Evolutionary conservation across 2,888 invertebrate species (phyloP), one percentile per base, ranked within the genome.

Genomic region (Cheilosia urbana): DNA sequence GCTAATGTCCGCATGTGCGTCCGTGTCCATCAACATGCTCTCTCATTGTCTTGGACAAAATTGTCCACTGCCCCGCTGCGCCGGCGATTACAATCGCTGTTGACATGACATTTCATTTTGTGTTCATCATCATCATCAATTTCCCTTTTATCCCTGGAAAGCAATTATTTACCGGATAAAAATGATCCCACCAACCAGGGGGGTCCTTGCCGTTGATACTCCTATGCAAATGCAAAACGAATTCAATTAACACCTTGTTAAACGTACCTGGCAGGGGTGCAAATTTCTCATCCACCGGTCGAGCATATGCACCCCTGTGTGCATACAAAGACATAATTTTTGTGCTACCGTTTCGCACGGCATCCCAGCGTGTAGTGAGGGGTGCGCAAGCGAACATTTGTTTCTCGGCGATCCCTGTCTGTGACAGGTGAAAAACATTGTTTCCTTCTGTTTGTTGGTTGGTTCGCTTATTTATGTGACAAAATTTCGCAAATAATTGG

Each of bases 401-500:
- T 85, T 81, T 68, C 72, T 71, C 17, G 49, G 53, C 42, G 37
- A 77, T 47, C 62, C 34, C 21, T 21, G 53, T 30, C 30, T 30
- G 49, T 85, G 85, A 85, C 85, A 85, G 85, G 85, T 85, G 81
- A 77, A 81, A 81, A 81, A 71, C 66, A 76, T 60, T 76, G 75
- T 49, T 62, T 79, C 34, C 45, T 49, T 63, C n/a, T 63, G 51
- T n/a, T 62, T 49, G 15, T 30, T 49, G 51, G 87, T 87, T 89
- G 51, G 87, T 87, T 89, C 90, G 89, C 91, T 91, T 91, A 92
- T 91, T 91, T 91, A 91, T 91, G 91, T 91, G 91, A 91, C 91
- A 92, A 91, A 91, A 91, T 92, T 91, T 90, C 90, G 90, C 91
- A 91, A 91, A 91, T 91, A 91, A 91, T 91, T 91, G 91, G 91